Evolutionary conservation across 2,888 invertebrate species (phyloP), one percentile per base, ranked within the genome.

Genomic region (Cremastobaeus sp.): DNA sequence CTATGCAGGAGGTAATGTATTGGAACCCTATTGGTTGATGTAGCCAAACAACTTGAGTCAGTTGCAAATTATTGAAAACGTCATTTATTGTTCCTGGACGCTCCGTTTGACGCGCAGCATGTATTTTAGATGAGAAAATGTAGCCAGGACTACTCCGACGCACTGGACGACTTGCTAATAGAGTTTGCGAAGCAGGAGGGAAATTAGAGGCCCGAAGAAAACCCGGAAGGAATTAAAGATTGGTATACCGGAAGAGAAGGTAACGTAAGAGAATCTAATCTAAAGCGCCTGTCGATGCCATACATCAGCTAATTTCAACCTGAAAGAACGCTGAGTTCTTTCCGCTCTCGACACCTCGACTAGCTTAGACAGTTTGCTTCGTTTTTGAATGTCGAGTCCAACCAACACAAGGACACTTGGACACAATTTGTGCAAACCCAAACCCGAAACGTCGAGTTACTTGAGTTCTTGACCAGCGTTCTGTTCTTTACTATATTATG

Each of bases 181-280:
- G n/a, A n/a, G n/a, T n/a, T n/a, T n/a, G n/a, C n/a, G 6, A 91
- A 91, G 3, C 91, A 91, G 79, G 89, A 88, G 35, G 83, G 88
- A 11, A 78, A 87, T n/a, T 78, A 86, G 52, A 57, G 72, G 12
- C 77, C 79, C 0, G 69, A 69, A 4, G 77, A 78, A 2, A 54
- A 65, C 3, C 71, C 18, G 4, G 69, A 68, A 41, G 76, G 88
- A 48, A 88, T 86, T 3, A 81, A 84, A 12, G 87, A 88, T 14
- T 85, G 83, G 59, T 82, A 83, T 6, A 89, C 87, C 3, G 88
- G 90, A 34, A 86, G 88, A 71, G 83, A 70, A 70, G 70, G 70
- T 57, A 77, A 68, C 60, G 66, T 66, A 39, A 52, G 9, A 59
- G 35, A 39, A 43, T 60, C 5, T 66, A 37, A 72, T n/a, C n/a